Conservation (phyloP, 2,797 vertebrate species). For the Peromyscus eremicus region DNA sequence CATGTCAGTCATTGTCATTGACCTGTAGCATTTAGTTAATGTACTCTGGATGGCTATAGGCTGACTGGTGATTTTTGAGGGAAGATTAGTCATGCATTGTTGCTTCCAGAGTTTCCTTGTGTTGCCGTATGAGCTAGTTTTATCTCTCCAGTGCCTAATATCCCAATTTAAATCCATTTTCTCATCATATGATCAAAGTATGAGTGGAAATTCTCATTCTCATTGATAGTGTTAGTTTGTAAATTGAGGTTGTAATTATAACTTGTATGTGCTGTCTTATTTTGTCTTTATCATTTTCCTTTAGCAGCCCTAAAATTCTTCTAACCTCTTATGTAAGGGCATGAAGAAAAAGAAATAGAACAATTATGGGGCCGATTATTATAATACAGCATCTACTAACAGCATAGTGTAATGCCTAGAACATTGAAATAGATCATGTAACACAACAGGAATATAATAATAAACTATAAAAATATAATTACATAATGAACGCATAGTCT, state of each 20-base stretch:
- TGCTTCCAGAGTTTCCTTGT: neutral
- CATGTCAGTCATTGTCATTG: neutral
- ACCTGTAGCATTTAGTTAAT: neutral
- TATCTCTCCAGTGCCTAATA: neutral
- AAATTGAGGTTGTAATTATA: neutral
- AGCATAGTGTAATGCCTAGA: neutral
- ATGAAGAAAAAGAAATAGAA: neutral
- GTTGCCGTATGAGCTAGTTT: neutral
- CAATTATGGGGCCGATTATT: neutral
- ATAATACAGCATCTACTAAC: neutral
- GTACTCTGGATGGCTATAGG: neutral
- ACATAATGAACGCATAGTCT: neutral
- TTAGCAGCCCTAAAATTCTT: neutral
- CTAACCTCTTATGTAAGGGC: neutral
- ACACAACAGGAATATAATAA: slow-evolving; percentile 55
- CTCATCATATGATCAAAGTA: neutral
- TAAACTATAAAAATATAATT: slow-evolving; percentile 68
- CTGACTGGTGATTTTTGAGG: neutral
- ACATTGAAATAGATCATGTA: slow-evolving; percentile 18
- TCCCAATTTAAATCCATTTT: neutral
- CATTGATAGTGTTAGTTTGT: neutral
- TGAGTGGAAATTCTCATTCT: neutral
- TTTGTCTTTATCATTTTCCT: slow-evolving; percentile 43
- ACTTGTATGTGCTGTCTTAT: neutral
- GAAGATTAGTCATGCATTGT: neutral